phyloP scores from a whole-genome alignment of 37 sponge, comb jelly and placozoan genomes.

The Chondrilla cf. caribensis region DNA sequence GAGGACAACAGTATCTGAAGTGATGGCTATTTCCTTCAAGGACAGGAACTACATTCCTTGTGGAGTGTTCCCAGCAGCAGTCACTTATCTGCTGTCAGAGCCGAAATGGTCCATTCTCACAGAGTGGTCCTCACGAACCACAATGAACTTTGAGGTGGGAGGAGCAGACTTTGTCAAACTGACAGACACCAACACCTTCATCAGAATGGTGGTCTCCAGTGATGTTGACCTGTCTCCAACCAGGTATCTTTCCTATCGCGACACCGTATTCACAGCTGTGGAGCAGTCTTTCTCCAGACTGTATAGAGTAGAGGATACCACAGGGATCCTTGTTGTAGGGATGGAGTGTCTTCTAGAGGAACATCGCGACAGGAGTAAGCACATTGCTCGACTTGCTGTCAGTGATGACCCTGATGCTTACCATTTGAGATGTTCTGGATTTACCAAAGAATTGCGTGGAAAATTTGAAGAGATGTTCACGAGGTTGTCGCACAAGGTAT shows the following conservation, averaged over 20 bases:
- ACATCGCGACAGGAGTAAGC: too few species aligned
- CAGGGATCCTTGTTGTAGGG: background rate
- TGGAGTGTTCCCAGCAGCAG: background rate
- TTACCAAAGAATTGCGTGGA: too few species aligned
- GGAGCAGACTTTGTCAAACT: background rate
- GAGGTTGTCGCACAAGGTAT: too few species aligned
- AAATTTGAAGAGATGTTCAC: too few species aligned
- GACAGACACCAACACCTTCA: background rate
- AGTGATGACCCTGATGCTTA: too few species aligned
- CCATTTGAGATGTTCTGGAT: too few species aligned
- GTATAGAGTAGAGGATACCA: background rate
- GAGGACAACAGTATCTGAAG: background rate
- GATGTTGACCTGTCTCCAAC: background rate
- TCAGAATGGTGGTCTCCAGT: constrained; percentile 9
- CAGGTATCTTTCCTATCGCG: background rate
- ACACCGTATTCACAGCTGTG: background rate
- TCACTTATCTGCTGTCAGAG: background rate
- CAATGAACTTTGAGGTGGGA: background rate
- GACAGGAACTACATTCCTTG: background rate
- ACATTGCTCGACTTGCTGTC: too few species aligned
- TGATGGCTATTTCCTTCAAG: background rate
- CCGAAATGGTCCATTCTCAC: background rate
- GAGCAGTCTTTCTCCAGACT: background rate
- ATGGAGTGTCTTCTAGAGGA: background rate
- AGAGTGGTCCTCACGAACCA: background rate